Base-by-base conservation (phyloP, 1,140 invertebrate species). In the Liolophura sinensis region DNA sequence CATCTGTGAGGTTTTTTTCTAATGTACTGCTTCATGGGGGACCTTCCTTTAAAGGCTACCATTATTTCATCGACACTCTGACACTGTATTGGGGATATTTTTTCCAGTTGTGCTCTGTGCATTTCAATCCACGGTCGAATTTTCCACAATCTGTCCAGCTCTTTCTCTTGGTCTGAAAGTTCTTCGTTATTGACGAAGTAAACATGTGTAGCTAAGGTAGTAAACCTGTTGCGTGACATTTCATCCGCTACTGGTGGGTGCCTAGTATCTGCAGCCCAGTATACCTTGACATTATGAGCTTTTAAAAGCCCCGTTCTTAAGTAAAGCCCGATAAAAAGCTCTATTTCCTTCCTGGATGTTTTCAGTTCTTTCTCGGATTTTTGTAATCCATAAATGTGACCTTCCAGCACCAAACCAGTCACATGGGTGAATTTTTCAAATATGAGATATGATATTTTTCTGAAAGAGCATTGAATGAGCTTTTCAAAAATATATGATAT, bases 1-100 rank as follows among this genome's bases (percentile, higher is more conserved):
- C 68, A 71, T 22, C 57, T 51, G 55, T 73, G 60, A 9, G 59
- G 60, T 55, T 70, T 70, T 14, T 49, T 31, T 20, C 46, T 16
- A 5, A 67, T 57, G 46, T 68, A 66, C 24, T 70, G 61, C 47
- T 62, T 70, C 58, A 73, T 54, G 70, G 71, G 73, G 74, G 78
- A 78, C 65, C 56, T 70, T 11, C 80, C 78, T 77, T 84, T 85
- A 25, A 80, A 85, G 11, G 84, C 73, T 69, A 85, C 80, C 73
- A 58, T 71, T 0, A 67, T 72, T 67, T 72, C 69, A 48, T 73
- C 69, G 0, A 71, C 51, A n/a, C 56, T 54, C 16, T 67, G n/a
- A 22, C 66, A 27, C 31, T 71, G 60, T 31, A 67, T 61, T 22
- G 60, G 48, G 16, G 61, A 25, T 14, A 68, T 62, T 18, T 48